phyloP scores from a whole-genome alignment of 2,888 invertebrate genomes.

The Campoplex nolae region DNA sequence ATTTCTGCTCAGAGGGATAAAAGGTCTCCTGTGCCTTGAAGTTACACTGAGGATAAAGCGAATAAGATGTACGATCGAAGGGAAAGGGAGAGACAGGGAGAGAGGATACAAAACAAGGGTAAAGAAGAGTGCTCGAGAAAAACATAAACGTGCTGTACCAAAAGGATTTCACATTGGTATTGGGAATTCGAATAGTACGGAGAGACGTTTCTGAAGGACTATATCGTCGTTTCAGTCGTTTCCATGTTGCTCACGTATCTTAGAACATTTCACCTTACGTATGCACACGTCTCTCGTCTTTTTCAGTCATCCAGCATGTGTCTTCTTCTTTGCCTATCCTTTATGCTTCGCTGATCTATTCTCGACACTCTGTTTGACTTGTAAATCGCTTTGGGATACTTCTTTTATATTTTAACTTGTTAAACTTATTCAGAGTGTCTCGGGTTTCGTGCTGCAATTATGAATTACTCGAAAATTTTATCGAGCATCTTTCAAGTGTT shows the following conservation, averaged over 20 bases:
- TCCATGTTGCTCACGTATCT: constrained; percentile 57
- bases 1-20: constrained; percentile 20
- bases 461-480: not conserved
- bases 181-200: constrained; percentile 52
- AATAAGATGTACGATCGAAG: not conserved
- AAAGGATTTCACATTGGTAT: constrained; percentile 57
- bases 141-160: constrained; percentile 44
- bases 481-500: not conserved
- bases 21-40: constrained; percentile 22
- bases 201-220: constrained; percentile 47
- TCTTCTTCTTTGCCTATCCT: constrained; percentile 35
- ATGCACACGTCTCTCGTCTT: constrained; percentile 56
- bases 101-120: constrained; percentile 19
- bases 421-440: not conserved
- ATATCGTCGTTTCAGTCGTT: constrained; percentile 46
- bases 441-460: not conserved
- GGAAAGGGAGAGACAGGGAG: not conserved
- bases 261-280: constrained; percentile 57
- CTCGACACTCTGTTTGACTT: constrained; percentile 47
- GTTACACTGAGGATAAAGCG: constrained; percentile 21
- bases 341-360: constrained; percentile 45
- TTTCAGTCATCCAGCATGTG: constrained; percentile 38
- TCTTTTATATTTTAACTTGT: constrained; percentile 19
- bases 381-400: constrained; percentile 40
- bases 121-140: constrained; percentile 42